Evolutionary conservation across 2,113 vertebrate species (phyloP).

Genomic region (Herpetotheres cachinnans): DNA sequence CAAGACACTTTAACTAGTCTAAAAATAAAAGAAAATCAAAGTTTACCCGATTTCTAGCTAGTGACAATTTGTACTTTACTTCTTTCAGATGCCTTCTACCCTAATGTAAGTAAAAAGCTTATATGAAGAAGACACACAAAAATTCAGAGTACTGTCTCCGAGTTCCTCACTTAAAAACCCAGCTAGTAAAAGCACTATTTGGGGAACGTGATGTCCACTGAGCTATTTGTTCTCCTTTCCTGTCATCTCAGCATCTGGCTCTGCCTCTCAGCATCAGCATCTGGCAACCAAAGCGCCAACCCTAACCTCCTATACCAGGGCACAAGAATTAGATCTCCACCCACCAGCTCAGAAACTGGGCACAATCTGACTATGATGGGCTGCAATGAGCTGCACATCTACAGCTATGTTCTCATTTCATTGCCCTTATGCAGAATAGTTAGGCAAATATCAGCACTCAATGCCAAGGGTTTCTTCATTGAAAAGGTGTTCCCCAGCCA

Average conservation of each 20-base stretch:
- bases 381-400: background rate
- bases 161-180: background rate
- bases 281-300: background rate
- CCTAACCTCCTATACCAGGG: background rate
- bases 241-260: background rate
- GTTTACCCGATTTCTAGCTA: background rate
- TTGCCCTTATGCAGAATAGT: background rate
- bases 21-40: background rate
- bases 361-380: too few relatives aligned
- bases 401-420: background rate
- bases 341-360: background rate
- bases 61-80: background rate
- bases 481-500: background rate
- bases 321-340: background rate
- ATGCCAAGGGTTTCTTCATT: background rate
- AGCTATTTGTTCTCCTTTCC: background rate
- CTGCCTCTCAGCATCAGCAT: background rate
- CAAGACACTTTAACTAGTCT: background rate
- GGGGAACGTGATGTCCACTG: background rate
- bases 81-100: background rate
- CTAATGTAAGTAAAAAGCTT: background rate
- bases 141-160: background rate
- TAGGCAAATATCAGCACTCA: background rate
- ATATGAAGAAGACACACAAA: background rate
- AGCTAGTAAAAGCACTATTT: background rate